Percentiles rank a stretch among this genome's conserved stretches.
These are phyloP conservation scores for Sporophila hypoxantha DNA, from an alignment of 2,113 vertebrate genomes.

Conservation along the genomic window DNA sequence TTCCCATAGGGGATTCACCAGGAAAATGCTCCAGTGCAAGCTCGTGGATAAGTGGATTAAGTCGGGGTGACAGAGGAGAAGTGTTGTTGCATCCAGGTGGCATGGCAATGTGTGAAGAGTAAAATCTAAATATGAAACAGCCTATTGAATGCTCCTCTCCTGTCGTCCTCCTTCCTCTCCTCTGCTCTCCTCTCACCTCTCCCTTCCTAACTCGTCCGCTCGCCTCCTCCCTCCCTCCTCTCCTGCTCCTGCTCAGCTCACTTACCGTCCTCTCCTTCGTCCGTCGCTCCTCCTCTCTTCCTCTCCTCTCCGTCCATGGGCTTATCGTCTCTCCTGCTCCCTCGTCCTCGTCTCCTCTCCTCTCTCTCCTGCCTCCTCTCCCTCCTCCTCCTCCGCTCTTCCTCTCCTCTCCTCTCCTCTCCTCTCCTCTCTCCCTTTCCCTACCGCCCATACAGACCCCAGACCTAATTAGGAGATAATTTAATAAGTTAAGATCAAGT, in stretches of 20 bases:
- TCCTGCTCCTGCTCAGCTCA: no score
- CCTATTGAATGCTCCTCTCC: not conserved
- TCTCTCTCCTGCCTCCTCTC: no score
- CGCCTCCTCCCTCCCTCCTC: no score
- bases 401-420: no score
- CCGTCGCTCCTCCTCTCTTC: no score
- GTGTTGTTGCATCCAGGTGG: not conserved
- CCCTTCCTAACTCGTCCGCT: no score
- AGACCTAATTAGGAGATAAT: not conserved
- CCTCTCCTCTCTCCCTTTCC: not conserved
- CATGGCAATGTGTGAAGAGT: not conserved
- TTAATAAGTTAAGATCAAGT: not conserved
- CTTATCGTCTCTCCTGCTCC: no score
- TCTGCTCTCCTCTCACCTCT: no score
- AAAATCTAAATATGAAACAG: not conserved
- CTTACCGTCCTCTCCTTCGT: no score
- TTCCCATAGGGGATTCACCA: not conserved
- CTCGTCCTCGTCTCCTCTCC: not conserved
- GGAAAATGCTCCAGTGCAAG: not conserved
- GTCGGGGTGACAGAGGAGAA: not conserved
- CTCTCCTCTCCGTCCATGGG: not conserved
- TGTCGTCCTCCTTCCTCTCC: no score
- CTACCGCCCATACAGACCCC: not conserved
- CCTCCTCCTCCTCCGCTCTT: no score
- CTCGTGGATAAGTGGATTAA: not conserved